Evolutionary conservation across 35 echinoderm and acorn worm species (phyloP).

Genomic region (Apostichopus japonicus): DNA sequence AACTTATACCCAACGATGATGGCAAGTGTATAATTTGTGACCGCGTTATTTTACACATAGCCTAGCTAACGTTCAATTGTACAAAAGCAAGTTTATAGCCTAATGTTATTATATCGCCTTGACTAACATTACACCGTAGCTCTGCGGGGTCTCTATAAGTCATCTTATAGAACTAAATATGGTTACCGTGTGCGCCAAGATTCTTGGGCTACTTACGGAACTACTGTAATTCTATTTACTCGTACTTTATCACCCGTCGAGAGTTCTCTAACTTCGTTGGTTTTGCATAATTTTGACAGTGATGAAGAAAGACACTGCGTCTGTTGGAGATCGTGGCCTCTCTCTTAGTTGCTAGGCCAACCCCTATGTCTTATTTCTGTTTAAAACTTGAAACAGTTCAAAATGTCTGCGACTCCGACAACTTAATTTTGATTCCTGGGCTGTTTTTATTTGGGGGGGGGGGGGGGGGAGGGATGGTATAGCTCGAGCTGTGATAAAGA

Average conservation of each 20-base stretch:
- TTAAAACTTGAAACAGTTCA: conserved; percentile 3
- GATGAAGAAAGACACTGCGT: not conserved
- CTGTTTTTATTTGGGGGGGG: not conserved
- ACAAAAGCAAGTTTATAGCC: not conserved
- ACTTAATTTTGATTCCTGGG: not conserved
- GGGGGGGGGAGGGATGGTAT: not conserved
- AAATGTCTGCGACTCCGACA: not conserved
- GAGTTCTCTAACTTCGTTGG: conserved; percentile 30
- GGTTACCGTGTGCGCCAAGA: not conserved
- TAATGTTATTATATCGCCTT: conserved; percentile 44
- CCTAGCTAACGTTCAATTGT: not conserved
- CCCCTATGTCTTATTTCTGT: not conserved
- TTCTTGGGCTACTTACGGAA: not conserved
- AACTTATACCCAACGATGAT: not conserved
- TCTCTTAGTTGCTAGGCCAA: conserved; percentile 41
- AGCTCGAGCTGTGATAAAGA: not conserved
- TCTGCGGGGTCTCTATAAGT: not conserved
- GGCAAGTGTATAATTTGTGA: conserved; percentile 28
- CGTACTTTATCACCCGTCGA: conserved; percentile 18
- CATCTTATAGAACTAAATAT: not conserved
- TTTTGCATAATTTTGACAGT: conserved; percentile 46
- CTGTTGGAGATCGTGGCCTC: conserved; percentile 16
- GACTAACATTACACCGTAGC: not conserved
- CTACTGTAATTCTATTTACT: conserved; percentile 40
- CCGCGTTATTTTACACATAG: conserved; percentile 34